Conservation (phyloP, 2,797 vertebrate genomes). For the Danio tinwini region DNA sequence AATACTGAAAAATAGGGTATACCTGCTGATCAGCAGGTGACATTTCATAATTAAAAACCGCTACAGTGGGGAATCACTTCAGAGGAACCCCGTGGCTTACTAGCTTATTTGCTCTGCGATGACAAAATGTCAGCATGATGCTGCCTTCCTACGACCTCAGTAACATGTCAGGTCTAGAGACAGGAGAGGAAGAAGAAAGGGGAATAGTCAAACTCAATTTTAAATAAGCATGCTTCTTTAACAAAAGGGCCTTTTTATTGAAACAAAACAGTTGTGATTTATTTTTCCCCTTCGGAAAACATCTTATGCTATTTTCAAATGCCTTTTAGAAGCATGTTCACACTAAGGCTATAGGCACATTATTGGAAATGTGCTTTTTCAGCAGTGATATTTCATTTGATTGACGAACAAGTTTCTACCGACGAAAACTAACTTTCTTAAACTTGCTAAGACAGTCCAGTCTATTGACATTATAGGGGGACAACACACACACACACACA, state of each 20-base stretch:
- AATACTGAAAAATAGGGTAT: constrained; percentile 58
- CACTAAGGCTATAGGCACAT: no score
- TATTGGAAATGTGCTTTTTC: no score
- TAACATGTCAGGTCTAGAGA: constrained; percentile 56
- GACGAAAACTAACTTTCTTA: no score
- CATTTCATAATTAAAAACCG: constrained; percentile 76
- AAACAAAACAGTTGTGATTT: background rate
- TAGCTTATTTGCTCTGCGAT: constrained; percentile 38
- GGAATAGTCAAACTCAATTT: constrained; percentile 29
- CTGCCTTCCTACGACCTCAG: constrained; percentile 53
- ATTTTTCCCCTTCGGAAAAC: no score
- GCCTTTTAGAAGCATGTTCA: no score
- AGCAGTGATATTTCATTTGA: no score
- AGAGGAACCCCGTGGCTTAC: constrained; percentile 58
- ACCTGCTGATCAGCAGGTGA: constrained; percentile 67
- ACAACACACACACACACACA: no score
- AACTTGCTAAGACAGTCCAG: no score
- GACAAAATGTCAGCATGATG: constrained; percentile 21
- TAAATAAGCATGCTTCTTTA: background rate
- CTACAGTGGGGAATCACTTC: constrained; percentile 70
- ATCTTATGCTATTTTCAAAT: background rate
- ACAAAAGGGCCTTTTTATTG: background rate
- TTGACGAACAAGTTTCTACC: no score
- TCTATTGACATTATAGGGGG: no score
- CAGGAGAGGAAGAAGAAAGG: constrained; percentile 47